Percentiles rank a stretch among this genome's conserved stretches.
Conservation (phyloP, 2,888 invertebrate genomes). For the Xanthia icteritia region DNA sequence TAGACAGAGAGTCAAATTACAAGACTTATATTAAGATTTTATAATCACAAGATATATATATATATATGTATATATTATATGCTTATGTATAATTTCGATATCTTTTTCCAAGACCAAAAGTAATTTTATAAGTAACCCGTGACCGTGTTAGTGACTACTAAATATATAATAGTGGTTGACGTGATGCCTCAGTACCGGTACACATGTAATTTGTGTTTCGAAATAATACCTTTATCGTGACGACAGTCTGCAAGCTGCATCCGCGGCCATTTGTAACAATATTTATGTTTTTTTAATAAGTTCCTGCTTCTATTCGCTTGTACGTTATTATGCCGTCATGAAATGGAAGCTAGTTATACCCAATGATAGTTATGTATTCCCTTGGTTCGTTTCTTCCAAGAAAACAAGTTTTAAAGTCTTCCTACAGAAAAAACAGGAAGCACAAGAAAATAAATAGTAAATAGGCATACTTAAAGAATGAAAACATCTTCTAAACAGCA, state of each 20-base stretch:
- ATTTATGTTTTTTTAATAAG: conserved; percentile 50
- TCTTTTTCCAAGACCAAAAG: conserved; percentile 26
- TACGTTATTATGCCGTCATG: conserved; percentile 44
- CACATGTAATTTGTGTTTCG: conserved; percentile 31
- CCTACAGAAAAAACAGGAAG: conserved; percentile 14
- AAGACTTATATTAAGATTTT: conserved; percentile 22
- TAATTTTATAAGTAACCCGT: conserved; percentile 32
- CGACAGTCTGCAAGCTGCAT: conserved; percentile 31
- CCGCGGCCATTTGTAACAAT: conserved; percentile 40
- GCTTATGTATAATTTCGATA: conserved; percentile 31
- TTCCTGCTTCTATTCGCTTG: conserved; percentile 45
- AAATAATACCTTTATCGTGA: conserved; percentile 49
- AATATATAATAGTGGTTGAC: conserved; percentile 24
- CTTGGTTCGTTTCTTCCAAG: conserved; percentile 33
- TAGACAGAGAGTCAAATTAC: conserved; percentile 31
- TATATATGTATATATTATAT: too few relatives aligned
- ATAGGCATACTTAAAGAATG: conserved; percentile 21
- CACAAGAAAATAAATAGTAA: conserved; percentile 1
- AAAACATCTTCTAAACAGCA: conserved; percentile 38
- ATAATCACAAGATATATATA: too few relatives aligned
- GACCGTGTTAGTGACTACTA: conserved; percentile 15
- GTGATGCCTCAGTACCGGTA: conserved; percentile 18
- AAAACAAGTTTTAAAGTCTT: conserved; percentile 37
- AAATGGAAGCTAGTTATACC: conserved; percentile 37
- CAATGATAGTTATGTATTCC: conserved; percentile 47